Conservation (phyloP, 2,797 vertebrate genomes). For the Sebastes oblongus region DNA sequence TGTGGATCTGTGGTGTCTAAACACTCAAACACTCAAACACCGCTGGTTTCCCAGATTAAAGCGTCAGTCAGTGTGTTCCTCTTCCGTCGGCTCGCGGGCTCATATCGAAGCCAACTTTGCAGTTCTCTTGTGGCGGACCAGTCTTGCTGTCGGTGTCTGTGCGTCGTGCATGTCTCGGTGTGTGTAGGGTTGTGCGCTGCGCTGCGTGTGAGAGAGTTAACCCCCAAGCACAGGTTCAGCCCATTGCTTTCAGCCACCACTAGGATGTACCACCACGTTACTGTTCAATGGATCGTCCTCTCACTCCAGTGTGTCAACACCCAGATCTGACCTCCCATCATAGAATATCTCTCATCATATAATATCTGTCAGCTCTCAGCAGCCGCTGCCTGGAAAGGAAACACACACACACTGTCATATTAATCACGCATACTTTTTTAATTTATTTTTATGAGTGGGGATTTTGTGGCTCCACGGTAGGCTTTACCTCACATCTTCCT, state of each 20-base stretch:
- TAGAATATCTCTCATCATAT: constrained; percentile 52
- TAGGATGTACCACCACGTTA: constrained; percentile 89
- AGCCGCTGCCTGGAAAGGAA: not conserved
- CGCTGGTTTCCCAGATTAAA: constrained; percentile 3
- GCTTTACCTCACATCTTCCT: constrained; percentile 10
- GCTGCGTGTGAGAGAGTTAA: constrained; percentile 77
- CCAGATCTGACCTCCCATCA: constrained; percentile 70
- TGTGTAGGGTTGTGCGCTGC: constrained; percentile 70
- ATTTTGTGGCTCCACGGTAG: not conserved
- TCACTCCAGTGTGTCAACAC: constrained; percentile 57
- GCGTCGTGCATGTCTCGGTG: constrained; percentile 57
- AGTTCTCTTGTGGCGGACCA: constrained; percentile 61
- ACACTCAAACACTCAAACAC: not conserved
- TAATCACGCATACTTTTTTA: not conserved
- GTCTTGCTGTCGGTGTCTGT: constrained; percentile 50
- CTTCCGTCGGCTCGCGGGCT: constrained; percentile 30
- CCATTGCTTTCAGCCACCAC: constrained; percentile 84
- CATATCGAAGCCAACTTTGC: constrained; percentile 53
- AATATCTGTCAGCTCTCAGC: constrained; percentile 22
- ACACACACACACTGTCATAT: constrained; percentile 17
- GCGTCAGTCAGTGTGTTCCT: constrained; percentile 8
- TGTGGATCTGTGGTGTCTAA: constrained; percentile 18
- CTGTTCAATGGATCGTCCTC: constrained; percentile 70
- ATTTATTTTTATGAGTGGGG: not conserved
- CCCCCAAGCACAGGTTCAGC: constrained; percentile 81